Conservation (phyloP, 2,113 vertebrate species). For the Melospiza georgiana region DNA sequence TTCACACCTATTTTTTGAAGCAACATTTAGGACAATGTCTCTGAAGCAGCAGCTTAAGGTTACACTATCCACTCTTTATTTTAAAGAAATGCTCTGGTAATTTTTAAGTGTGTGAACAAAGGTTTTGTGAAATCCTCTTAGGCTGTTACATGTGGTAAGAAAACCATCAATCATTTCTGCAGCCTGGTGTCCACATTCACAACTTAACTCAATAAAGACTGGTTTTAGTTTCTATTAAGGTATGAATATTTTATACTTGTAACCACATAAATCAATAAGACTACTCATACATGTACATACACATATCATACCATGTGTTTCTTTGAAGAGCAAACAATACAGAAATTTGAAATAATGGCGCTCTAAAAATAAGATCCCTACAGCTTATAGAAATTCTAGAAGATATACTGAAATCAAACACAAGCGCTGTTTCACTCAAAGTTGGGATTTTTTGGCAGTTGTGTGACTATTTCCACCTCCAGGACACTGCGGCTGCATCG, state of each 20-base stretch:
- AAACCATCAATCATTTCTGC: constrained; percentile 70
- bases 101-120: constrained; percentile 55
- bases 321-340: neutral
- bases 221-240: constrained; percentile 58
- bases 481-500: neutral
- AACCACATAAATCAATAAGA: constrained; percentile 10
- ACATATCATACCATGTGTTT: neutral
- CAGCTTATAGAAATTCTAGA: neutral
- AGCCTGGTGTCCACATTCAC: constrained; percentile 35
- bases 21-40: neutral
- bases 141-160: constrained; percentile 30
- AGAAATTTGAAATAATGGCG: neutral
- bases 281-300: neutral
- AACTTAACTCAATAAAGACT: constrained; percentile 65
- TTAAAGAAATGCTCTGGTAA: constrained; percentile 17
- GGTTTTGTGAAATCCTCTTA: constrained; percentile 64
- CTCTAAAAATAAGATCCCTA: neutral
- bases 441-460: neutral
- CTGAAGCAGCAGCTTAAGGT: neutral
- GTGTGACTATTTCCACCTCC: neutral
- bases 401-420: neutral
- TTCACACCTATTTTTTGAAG: neutral
- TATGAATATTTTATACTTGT: constrained; percentile 62
- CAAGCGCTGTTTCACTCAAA: neutral
- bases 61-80: neutral